A percentile compares a stretch with the other conserved stretches of the same genome.
Evolutionary conservation across 1,140 invertebrate species (phyloP).

Genomic region (Drosophila sulfurigaster): DNA sequence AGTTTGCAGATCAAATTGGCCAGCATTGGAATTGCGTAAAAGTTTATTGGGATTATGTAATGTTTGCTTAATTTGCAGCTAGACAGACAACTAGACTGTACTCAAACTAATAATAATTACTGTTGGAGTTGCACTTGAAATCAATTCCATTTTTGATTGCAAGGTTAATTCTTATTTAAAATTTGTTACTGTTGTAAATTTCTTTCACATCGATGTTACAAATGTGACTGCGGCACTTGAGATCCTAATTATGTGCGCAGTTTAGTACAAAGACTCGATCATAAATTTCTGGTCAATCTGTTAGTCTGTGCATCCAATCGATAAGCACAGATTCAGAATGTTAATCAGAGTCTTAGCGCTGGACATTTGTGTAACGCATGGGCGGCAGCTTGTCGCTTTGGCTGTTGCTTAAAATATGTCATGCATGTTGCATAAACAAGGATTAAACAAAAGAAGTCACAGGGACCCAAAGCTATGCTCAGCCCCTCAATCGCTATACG

Average conservation of each 20-base stretch:
- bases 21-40: background rate
- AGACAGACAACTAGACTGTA: no score
- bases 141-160: background rate
- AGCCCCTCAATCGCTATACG: constrained; percentile 25
- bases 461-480: constrained; percentile 19
- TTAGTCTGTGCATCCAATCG: constrained; percentile 32
- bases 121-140: background rate
- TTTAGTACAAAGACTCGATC: background rate
- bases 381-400: constrained; percentile 23
- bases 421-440: constrained; percentile 80
- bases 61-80: background rate
- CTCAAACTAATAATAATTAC: background rate
- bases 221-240: no score
- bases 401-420: constrained; percentile 65
- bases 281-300: constrained; percentile 37
- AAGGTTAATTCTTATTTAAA: no score
- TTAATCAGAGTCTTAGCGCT: constrained; percentile 60
- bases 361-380: constrained; percentile 54
- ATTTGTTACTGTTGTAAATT: no score
- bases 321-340: constrained; percentile 24
- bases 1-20: background rate
- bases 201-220: no score
- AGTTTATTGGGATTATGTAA: background rate
- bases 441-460: constrained; percentile 71
- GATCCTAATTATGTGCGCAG: no score